Evolutionary conservation across 1,140 invertebrate species (phyloP).

Genomic region (Brachionus rubens): DNA sequence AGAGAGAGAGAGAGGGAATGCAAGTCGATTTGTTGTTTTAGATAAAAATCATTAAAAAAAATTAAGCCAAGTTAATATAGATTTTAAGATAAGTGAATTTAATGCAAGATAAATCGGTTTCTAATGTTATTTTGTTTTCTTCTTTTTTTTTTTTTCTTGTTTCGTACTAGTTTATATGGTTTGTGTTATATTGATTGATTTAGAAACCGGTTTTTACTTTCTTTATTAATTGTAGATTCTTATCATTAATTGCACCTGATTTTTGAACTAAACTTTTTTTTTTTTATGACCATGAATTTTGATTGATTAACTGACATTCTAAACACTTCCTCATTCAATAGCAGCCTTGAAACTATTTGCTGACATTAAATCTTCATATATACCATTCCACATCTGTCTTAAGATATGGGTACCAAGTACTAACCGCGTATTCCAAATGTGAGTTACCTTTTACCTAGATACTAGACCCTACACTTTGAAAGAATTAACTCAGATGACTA

Average conservation of each 20-base stretch:
- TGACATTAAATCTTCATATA: too few species aligned
- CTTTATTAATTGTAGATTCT: not conserved
- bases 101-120: conserved; percentile 38
- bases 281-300: not conserved
- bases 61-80: conserved; percentile 8
- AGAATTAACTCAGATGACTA: too few species aligned
- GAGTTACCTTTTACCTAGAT: too few species aligned
- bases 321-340: too few species aligned
- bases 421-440: too few species aligned
- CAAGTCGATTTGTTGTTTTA: not conserved
- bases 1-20: conserved; percentile 11
- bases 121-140: not conserved
- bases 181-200: conserved; percentile 43
- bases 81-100: conserved; percentile 37
- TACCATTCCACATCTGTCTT: too few species aligned
- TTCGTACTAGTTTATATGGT: conserved; percentile 27
- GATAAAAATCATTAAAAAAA: conserved; percentile 40
- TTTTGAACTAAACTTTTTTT: conserved; percentile 9
- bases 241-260: conserved; percentile 26
- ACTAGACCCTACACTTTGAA: too few species aligned
- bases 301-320: not conserved
- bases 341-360: too few species aligned
- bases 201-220: conserved; percentile 11
- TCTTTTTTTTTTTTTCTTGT: not conserved
- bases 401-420: too few species aligned